A percentile compares a stretch with the other conserved stretches of the same genome.
Conservation (phyloP, 2,113 vertebrate genomes). For the Sander lucioperca region DNA sequence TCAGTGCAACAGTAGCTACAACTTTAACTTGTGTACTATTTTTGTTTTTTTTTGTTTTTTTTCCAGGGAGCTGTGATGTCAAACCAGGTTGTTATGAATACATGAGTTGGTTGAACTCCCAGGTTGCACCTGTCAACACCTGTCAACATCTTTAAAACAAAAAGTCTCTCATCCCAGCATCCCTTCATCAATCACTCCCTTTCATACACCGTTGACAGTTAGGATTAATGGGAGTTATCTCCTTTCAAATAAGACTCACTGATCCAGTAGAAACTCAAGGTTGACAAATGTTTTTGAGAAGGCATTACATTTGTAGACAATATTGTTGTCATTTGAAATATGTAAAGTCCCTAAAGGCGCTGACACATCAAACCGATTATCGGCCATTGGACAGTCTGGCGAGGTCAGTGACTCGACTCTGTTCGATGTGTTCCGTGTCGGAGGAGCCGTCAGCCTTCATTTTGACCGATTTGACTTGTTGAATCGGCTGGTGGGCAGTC, state of each 20-base stretch:
- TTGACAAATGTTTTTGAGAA: constrained; percentile 17
- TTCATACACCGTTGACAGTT: not conserved
- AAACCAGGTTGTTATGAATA: constrained; percentile 12
- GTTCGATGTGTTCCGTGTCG: too few relatives aligned
- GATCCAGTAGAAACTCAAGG: constrained; percentile 44
- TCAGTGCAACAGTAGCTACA: too few relatives aligned
- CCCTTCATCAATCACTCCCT: not conserved
- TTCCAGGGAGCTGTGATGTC: not conserved
- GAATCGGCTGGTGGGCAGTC: too few relatives aligned
- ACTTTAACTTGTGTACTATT: not conserved
- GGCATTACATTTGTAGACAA: not conserved
- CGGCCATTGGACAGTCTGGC: too few relatives aligned
- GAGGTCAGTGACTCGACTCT: too few relatives aligned
- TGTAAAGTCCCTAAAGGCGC: not conserved
- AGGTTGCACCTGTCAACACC: constrained; percentile 9
- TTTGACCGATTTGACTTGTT: too few relatives aligned
- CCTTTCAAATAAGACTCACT: constrained; percentile 51
- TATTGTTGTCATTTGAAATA: not conserved
- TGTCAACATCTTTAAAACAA: constrained; percentile 2
- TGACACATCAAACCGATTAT: too few relatives aligned
- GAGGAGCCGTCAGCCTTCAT: too few relatives aligned
- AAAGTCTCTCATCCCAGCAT: not conserved
- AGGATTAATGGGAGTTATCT: constrained; percentile 62
- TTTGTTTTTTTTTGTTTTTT: not conserved
- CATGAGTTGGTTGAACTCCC: constrained; percentile 2